A percentile compares a stretch with the other conserved stretches of the same genome.
phyloP scores from a whole-genome alignment of 2,797 vertebrate species.

The Diglossa cyanea region DNA sequence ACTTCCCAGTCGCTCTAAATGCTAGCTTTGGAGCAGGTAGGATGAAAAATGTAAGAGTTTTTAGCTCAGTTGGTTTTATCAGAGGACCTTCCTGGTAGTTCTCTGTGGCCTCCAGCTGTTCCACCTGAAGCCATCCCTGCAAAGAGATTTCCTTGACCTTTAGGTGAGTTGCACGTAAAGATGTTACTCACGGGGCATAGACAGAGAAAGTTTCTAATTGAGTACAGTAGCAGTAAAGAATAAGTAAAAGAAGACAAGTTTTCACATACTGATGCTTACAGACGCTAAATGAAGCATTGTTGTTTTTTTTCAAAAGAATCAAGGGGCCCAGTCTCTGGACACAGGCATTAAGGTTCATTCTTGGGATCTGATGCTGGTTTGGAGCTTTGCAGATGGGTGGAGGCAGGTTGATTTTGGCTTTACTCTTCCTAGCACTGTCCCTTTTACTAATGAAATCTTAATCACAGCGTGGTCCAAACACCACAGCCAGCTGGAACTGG shows the following conservation, averaged over 20 bases:
- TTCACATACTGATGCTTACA: not conserved
- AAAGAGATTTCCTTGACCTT: conserved; percentile 38
- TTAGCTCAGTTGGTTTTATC: not conserved
- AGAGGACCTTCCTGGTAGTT: not conserved
- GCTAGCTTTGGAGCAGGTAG: not conserved
- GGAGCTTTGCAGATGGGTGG: not conserved
- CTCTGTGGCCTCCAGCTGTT: conserved; percentile 25
- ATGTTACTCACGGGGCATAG: not conserved
- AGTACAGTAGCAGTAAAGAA: not conserved
- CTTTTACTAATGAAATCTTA: conserved; percentile 5
- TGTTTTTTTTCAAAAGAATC: not conserved
- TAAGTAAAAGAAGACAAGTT: not conserved
- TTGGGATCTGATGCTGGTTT: not conserved
- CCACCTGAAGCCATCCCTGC: conserved; percentile 27
- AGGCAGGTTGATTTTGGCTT: conserved; percentile 26
- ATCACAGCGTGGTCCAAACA: not conserved
- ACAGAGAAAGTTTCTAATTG: not conserved
- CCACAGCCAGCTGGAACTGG: conserved; percentile 30
- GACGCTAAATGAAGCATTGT: not conserved
- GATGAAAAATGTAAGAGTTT: not conserved
- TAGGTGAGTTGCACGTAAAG: not conserved
- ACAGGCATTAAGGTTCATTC: not conserved
- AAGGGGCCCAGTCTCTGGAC: not conserved
- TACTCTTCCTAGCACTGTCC: not conserved
- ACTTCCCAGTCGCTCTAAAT: not conserved